These are phyloP conservation scores for Pyxicephalus adspersus DNA, from an alignment of 2,113 vertebrate genomes.

Conservation along the genomic window DNA sequence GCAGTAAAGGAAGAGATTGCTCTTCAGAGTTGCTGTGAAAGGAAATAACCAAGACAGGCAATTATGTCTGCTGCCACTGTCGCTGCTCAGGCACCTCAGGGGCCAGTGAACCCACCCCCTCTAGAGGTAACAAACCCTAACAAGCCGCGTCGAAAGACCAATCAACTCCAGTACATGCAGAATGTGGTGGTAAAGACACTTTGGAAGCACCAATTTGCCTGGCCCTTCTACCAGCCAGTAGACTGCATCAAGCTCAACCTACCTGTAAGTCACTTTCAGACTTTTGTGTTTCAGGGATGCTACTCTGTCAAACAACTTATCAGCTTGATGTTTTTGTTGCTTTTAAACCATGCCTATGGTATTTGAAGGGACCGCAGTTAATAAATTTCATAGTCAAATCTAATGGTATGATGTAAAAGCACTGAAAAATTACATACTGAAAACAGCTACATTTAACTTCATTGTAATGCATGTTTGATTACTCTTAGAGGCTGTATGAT, in stretches of 20 bases:
- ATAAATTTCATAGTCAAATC: no score
- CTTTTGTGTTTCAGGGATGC: not conserved
- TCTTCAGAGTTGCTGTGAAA: constrained; percentile 61
- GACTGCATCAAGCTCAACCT: constrained; percentile 87
- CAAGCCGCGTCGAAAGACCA: constrained; percentile 87
- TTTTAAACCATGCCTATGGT: not conserved
- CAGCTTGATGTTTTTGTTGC: no score
- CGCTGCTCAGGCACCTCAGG: constrained; percentile 71
- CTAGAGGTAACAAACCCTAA: constrained; percentile 84
- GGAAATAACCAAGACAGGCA: constrained; percentile 66
- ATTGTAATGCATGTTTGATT: no score
- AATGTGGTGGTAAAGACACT: constrained; percentile 93
- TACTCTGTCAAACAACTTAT: not conserved
- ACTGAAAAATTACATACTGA: no score
- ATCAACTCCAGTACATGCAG: constrained; percentile 94
- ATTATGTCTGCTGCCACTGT: constrained; percentile 80
- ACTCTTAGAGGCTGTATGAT: no score
- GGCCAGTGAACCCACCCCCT: constrained; percentile 77
- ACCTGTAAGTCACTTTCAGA: constrained; percentile 73
- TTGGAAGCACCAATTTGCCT: constrained; percentile 94
- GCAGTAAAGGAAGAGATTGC: constrained; percentile 66
- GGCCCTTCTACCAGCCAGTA: constrained; percentile 95
- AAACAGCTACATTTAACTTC: no score
- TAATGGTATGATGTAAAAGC: no score
- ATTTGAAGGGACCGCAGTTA: no score